Base-by-base conservation (phyloP, 2,888 invertebrate species). In the Eurois occulta region DNA sequence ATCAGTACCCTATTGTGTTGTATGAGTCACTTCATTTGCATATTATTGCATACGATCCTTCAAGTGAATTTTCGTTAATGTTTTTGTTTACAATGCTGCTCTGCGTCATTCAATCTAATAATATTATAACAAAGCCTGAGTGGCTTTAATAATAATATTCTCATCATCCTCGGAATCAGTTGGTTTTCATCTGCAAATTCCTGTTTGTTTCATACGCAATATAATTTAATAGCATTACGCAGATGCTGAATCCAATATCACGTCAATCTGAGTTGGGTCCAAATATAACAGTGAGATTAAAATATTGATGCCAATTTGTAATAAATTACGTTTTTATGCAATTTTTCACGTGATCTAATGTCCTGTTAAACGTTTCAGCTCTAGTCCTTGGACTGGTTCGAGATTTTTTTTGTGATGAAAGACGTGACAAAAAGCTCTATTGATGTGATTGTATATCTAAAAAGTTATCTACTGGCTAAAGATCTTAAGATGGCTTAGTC, bases 81-180 rank as follows among this genome's bases (percentile, higher is more conserved):
- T 32, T 48, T 55, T 62, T 77, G 68, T 81, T 81, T 70, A 70
- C 65, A 24, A 66, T 70, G 69, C 72, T 62, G n/a, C 32, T 46
- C 24, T 70, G 28, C 81, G 81, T 81, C 81, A 81, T 46, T n/a
- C 2, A 66, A 60, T 77, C 13, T 81, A 72, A 52, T 65, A 72
- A 46, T 52, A 35, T 38, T 38, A 13, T 43, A 38, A 48, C 24
- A 58, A 35, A 48, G 41, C 18, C 48, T 75, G 21, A 24, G 10
- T 52, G 72, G 67, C 28, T 64, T 46, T 58, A 71, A 71, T 64
- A 58, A 46, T 43, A 35, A 35, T 18, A 18, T 24, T 16, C 21
- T 16, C 18, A 68, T 62, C 24, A 67, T 68, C 58, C 41, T 72
- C 68, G 68, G 38, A 41, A 77, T 41, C 13, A 41, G 41, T 46